Evolutionary conservation across 2,797 vertebrate genomes (phyloP), one percentile per base, ranked within the genome.

Genomic region (Sciaenops ocellatus): DNA sequence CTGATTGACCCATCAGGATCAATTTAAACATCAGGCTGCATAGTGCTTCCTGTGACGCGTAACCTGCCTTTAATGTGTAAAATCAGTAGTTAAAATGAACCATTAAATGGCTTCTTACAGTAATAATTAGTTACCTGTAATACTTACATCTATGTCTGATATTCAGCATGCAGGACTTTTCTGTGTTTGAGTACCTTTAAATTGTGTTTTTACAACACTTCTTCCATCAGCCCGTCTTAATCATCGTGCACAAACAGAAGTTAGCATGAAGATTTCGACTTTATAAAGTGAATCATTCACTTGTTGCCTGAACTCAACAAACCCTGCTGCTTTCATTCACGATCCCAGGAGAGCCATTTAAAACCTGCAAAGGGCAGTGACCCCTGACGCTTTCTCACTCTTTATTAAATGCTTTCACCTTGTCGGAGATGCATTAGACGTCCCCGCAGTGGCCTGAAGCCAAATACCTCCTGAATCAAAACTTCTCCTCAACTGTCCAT

Each of bases 371-470:
- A 69, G 73, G 62, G 48, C 70, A 17, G 3, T 44, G 66, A 76
- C 65, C 54, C 44, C 34, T 18, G 13, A 46, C 13, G 5, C 76
- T n/a, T 63, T 26, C 41, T 59, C 65, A 12, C 66, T 56, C 59
- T 76, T 75, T 84, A 80, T 82, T 73, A 73, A 85, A 80, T 62
- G 59, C 50, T 46, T 79, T 79, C 84, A 78, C 82, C 82, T 86
- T 68, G 77, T 83, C 67, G 50, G 76, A 65, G 74, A 77, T 54
- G 66, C 75, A 73, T 69, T 56, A 20, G 24, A n/a, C 5, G 17
- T 73, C 56, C 26, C 34, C n/a, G 18, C 1, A 0, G 65, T 61
- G 80, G 80, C 79, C 46, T 9, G 0, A 16, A 57, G 76, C 82
- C 87, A 80, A 44, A 57, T 0, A 51, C 22, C 57, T 52, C 48